Conservation (phyloP, 2,888 invertebrate genomes). For the Eupithecia pulchellata region DNA sequence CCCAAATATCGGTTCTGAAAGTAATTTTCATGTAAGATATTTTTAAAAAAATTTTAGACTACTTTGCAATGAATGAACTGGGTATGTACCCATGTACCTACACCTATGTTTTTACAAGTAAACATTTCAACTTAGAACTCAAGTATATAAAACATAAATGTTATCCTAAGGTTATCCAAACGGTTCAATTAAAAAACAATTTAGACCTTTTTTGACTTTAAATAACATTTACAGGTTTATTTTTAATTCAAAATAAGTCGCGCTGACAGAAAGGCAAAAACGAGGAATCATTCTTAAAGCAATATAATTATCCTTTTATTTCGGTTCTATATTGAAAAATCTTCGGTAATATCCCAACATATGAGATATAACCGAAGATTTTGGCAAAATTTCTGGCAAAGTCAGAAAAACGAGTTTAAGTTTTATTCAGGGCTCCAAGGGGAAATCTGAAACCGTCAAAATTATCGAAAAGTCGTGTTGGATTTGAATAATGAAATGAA, state of each 20-base stretch:
- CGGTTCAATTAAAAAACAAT: not conserved
- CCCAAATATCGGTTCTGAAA: slow-evolving; percentile 23
- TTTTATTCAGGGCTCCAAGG: too few species aligned
- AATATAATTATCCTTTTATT: not conserved
- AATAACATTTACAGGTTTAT: too few species aligned
- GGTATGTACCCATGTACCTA: not conserved
- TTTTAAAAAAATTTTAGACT: not conserved
- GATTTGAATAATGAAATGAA: too few species aligned
- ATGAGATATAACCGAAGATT: too few species aligned
- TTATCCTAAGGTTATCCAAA: too few species aligned
- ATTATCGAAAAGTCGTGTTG: too few species aligned
- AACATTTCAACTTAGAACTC: too few species aligned
- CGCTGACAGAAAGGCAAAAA: not conserved
- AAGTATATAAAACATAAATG: too few species aligned
- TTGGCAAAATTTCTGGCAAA: not conserved
- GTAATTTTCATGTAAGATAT: not conserved
- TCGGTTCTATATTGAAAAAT: not conserved
- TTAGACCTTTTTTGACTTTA: not conserved
- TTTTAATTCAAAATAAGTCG: too few species aligned
- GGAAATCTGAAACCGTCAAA: too few species aligned
- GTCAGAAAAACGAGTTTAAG: not conserved
- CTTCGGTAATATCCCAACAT: not conserved
- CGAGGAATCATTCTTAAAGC: not conserved
- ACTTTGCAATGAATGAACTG: too few species aligned
- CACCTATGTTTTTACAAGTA: too few species aligned